These are phyloP conservation scores for Sebastes hopkinsi DNA, from an alignment of 2,797 vertebrate genomes.

Conservation along the genomic window DNA sequence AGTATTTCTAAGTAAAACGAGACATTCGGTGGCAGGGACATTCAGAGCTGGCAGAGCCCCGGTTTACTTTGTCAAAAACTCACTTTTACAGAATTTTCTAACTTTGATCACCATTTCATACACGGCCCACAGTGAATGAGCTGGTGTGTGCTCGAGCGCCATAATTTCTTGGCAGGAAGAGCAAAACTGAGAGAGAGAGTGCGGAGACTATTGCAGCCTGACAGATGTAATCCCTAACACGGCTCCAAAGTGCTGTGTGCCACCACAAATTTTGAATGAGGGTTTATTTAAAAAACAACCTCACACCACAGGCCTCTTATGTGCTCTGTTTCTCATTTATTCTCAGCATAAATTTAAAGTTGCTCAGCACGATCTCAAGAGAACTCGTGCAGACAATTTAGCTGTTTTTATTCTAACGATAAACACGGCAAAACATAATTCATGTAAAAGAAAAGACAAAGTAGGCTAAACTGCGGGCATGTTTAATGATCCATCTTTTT, in stretches of 20 bases:
- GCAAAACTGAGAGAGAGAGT: slow-evolving; percentile 21
- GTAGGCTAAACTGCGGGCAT: slow-evolving; percentile 4
- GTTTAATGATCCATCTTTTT: slow-evolving; percentile 34
- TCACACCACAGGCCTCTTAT: slow-evolving; percentile 75
- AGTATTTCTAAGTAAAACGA: slow-evolving; percentile 22
- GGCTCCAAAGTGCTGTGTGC: slow-evolving; percentile 68
- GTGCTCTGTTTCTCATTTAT: slow-evolving; percentile 66
- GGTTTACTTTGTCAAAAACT: slow-evolving; percentile 52
- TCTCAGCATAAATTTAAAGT: slow-evolving; percentile 53
- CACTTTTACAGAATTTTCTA: slow-evolving; percentile 47
- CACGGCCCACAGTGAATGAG: slow-evolving; percentile 28
- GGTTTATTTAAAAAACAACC: slow-evolving; percentile 78
- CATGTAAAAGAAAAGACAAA: not conserved
- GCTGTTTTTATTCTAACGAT: slow-evolving; percentile 11
- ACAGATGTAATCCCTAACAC: slow-evolving; percentile 76
- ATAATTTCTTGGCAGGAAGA: slow-evolving; percentile 54
- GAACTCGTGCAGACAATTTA: slow-evolving; percentile 28
- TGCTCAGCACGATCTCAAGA: slow-evolving; percentile 24
- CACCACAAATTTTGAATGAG: slow-evolving; percentile 70
- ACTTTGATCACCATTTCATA: slow-evolving; percentile 60
- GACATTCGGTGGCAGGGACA: slow-evolving; percentile 25
- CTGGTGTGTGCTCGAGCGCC: slow-evolving; percentile 48
- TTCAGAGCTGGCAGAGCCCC: slow-evolving; percentile 23
- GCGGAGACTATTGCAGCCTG: slow-evolving; percentile 60
- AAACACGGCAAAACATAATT: slow-evolving; percentile 30